Evolutionary conservation across 1,140 invertebrate species (phyloP).

Genomic region (Tetramorium simillimum): DNA sequence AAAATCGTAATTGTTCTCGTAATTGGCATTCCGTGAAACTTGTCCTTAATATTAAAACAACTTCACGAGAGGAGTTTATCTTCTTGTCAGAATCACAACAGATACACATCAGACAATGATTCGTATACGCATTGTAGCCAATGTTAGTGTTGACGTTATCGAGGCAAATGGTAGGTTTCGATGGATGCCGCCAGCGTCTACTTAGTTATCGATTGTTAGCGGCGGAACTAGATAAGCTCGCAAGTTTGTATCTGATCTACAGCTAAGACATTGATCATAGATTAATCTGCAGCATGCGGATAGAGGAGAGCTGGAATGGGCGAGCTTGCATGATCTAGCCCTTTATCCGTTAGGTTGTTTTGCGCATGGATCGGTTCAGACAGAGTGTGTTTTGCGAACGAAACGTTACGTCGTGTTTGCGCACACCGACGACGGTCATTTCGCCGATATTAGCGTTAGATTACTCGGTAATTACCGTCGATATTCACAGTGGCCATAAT

Average conservation of each 20-base stretch:
- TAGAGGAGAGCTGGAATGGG: neutral
- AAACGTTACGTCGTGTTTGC: slow-evolving; percentile 49
- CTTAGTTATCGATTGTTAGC: slow-evolving; percentile 69
- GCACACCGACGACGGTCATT: slow-evolving; percentile 10
- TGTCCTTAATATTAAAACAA: neutral
- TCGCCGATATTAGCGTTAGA: slow-evolving; percentile 45
- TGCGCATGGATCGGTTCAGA: slow-evolving; percentile 29
- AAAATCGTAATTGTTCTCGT: neutral
- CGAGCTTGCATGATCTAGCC: slow-evolving; percentile 24
- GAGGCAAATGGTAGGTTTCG: slow-evolving; percentile 56
- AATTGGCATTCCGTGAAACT: neutral
- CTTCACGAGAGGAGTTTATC: neutral
- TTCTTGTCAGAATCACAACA: neutral
- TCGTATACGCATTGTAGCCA: slow-evolving; percentile 37
- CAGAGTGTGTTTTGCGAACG: slow-evolving; percentile 42
- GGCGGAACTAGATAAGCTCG: slow-evolving; percentile 47
- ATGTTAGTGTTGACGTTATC: slow-evolving; percentile 58
- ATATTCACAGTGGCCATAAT: slow-evolving; percentile 6
- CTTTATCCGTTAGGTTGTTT: slow-evolving; percentile 40
- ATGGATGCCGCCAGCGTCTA: slow-evolving; percentile 55
- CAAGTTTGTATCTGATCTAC: slow-evolving; percentile 13
- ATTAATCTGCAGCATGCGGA: slow-evolving; percentile 61
- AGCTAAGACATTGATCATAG: slow-evolving; percentile 57
- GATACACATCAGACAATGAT: slow-evolving; percentile 30
- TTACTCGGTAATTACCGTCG: slow-evolving; percentile 37